phyloP scores from a whole-genome alignment of 1,140 invertebrate species.

The Drosophila biarmipes region DNA sequence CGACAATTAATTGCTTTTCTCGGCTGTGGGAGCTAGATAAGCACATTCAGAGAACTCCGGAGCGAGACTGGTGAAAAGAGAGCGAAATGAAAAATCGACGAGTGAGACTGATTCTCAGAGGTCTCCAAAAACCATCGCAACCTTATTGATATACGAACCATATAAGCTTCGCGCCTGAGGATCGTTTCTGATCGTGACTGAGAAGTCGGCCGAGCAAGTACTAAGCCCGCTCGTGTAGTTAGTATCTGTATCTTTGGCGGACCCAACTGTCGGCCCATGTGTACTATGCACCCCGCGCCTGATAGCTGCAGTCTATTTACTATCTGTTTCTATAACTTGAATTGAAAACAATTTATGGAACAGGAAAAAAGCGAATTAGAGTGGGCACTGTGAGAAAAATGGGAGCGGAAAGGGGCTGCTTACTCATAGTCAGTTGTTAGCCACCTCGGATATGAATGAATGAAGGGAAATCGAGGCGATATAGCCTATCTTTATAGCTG shows the following conservation, averaged over 20 bases:
- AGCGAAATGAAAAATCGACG: constrained; percentile 11
- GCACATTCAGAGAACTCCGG: background rate
- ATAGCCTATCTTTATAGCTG: constrained; percentile 47
- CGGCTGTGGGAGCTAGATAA: constrained; percentile 2
- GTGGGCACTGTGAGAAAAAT: constrained; percentile 20
- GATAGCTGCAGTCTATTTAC: constrained; percentile 55
- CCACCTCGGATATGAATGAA: constrained; percentile 46
- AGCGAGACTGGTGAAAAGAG: background rate
- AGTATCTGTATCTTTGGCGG: constrained; percentile 18
- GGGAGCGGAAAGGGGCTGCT: background rate
- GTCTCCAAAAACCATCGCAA: constrained; percentile 32
- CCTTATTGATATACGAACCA: constrained; percentile 26
- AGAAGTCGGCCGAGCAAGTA: constrained; percentile 11
- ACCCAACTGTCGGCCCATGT: constrained; percentile 17
- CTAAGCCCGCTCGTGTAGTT: constrained; percentile 2
- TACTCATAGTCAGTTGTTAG: constrained; percentile 8
- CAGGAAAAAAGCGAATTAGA: constrained; percentile 5
- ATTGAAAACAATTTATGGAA: constrained; percentile 57
- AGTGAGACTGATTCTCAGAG: constrained; percentile 26
- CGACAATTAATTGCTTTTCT: constrained; percentile 53
- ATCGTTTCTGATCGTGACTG: constrained; percentile 23
- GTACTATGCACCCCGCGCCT: constrained; percentile 65
- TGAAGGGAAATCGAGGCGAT: constrained; percentile 18
- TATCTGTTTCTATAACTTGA: constrained; percentile 72
- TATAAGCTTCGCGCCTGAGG: constrained; percentile 3